Conservation (phyloP, 2,888 invertebrate species). For the Tenthredo amoena region DNA sequence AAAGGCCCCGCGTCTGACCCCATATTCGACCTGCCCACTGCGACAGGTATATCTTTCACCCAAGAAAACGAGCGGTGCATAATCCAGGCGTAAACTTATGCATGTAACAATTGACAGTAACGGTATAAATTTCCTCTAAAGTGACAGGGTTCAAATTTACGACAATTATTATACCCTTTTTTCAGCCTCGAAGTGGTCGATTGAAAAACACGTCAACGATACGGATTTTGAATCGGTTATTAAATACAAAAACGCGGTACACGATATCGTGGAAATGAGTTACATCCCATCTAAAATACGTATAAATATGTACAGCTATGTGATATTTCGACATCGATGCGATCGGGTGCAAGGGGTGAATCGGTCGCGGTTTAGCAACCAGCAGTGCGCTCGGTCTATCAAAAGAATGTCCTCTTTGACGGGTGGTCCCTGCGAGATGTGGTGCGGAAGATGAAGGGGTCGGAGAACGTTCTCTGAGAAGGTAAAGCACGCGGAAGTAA, state of each 20-base stretch:
- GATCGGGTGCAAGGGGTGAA: neutral
- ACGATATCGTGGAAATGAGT: neutral
- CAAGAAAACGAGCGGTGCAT: neutral
- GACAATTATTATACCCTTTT: constrained; percentile 1
- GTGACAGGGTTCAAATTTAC: constrained; percentile 7
- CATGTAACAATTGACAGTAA: constrained; percentile 34
- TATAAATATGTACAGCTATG: neutral
- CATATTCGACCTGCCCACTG: neutral
- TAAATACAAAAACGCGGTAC: neutral
- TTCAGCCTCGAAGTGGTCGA: neutral
- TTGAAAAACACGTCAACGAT: constrained; percentile 10
- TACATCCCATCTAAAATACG: neutral
- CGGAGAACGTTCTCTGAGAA: constrained; percentile 58
- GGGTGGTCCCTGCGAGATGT: constrained; percentile 25
- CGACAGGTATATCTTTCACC: constrained; percentile 37
- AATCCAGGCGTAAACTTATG: neutral
- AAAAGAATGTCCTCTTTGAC: constrained; percentile 59
- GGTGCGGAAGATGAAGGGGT: constrained; percentile 56
- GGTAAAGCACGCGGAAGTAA: constrained; percentile 64
- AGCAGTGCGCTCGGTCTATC: constrained; percentile 54
- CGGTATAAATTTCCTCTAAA: constrained; percentile 20
- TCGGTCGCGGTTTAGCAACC: constrained; percentile 7
- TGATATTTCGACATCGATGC: neutral
- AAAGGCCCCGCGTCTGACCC: constrained; percentile 60
- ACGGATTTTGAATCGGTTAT: neutral